Evolutionary conservation across 2,113 vertebrate genomes (phyloP).

Genomic region (Phyllostomus discolor): DNA sequence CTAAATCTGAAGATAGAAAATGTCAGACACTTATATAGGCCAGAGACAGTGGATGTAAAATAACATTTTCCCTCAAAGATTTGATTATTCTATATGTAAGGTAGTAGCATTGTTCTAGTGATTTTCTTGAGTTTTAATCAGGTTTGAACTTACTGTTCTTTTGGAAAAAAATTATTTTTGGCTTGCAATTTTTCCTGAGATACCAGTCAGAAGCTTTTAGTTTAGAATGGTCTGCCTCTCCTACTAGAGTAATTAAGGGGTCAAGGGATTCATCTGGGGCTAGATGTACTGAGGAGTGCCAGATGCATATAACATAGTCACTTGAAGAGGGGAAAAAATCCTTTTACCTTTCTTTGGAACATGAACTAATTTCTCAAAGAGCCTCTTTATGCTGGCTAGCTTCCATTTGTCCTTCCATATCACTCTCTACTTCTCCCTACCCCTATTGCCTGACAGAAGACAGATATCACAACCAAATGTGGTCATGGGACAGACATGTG

Average conservation of each 20-base stretch:
- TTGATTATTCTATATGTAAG: neutral
- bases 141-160: neutral
- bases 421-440: neutral
- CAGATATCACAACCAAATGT: neutral
- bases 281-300: neutral
- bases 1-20: slow-evolving; percentile 24
- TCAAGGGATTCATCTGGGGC: neutral
- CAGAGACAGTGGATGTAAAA: slow-evolving; percentile 12
- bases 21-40: neutral
- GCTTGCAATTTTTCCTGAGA: slow-evolving; percentile 19
- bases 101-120: neutral
- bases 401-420: neutral
- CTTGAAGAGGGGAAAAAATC: neutral
- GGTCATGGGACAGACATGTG: neutral
- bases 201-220: neutral
- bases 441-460: neutral
- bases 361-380: neutral
- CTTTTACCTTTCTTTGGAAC: neutral
- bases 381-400: neutral
- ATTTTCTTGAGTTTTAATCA: slow-evolving; percentile 29
- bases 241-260: neutral
- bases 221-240: neutral
- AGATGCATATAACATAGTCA: neutral
- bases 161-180: neutral
- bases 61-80: slow-evolving; percentile 23